Conservation (phyloP, 2,113 vertebrate species). For the Bucco capensis region DNA sequence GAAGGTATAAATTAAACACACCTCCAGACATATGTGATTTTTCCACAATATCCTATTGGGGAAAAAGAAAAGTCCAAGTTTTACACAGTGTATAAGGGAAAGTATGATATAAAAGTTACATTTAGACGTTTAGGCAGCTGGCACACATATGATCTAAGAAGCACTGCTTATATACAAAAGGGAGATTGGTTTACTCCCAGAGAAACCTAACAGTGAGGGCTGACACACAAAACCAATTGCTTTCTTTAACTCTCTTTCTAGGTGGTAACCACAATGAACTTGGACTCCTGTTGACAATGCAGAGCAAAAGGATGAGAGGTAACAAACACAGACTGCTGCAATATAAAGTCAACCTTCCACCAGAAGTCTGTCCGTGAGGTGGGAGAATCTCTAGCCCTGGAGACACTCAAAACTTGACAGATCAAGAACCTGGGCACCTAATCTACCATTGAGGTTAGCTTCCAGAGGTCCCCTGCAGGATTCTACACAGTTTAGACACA, state of each 20-base stretch:
- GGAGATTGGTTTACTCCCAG: background rate
- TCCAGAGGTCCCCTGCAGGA: background rate
- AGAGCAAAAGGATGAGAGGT: background rate
- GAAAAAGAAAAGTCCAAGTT: background rate
- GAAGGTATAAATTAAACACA: slow-evolving; percentile 93
- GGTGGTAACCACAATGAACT: background rate
- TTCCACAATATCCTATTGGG: slow-evolving; percentile 83
- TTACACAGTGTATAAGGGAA: background rate
- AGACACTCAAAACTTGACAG: background rate
- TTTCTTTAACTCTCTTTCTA: background rate
- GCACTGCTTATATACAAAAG: background rate
- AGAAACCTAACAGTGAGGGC: background rate
- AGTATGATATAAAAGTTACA: background rate
- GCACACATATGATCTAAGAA: background rate
- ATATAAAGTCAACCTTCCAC: background rate
- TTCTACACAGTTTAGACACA: background rate
- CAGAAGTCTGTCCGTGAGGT: background rate
- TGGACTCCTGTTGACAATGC: background rate
- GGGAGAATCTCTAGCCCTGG: background rate
- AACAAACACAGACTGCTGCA: background rate
- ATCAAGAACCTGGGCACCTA: background rate
- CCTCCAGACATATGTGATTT: slow-evolving; percentile 89
- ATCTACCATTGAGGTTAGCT: background rate
- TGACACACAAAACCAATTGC: background rate
- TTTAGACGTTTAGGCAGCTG: background rate